Evolutionary conservation across 2,113 vertebrate genomes (phyloP), one percentile per base, ranked within the genome.

Genomic region (Amphiprion ocellaris): DNA sequence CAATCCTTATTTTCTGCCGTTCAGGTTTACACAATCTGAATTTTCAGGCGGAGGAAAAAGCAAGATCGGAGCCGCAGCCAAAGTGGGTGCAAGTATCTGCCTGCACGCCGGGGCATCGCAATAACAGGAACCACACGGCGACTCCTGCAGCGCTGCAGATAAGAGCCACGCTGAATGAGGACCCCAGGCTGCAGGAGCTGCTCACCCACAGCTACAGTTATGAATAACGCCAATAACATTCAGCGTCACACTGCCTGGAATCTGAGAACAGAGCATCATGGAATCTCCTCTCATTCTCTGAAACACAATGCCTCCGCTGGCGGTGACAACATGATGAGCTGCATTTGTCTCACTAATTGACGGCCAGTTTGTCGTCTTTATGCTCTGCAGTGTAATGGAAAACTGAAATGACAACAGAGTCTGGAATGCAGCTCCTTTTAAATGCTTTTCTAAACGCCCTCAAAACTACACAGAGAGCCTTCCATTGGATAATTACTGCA

Each of bases 41-140:
- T 82, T 73, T 85, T 80, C 75, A 16, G 66, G 56, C 53, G 26
- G 70, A 81, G 86, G 65, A 76, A 78, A 81, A 86, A 81, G 72
- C 65, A 9, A 49, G 56, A 49, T 66, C 2, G 6, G 2, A 23
- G 70, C 76, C 10, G 1, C 61, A 53, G 89, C 82, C 76, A 70
- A 55, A 63, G 63, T 37, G 77, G 84, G 79, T 71, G 79, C 87
- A 72, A 60, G 85, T 67, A 37, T 83, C 85, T 77, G 91, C 84
- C 85, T 58, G 83, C 33, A 66, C 56, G 58, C 69, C 65, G 71
- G 46, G 21, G 79, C 69, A 70, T 75, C 23, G 87, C 90, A 94
- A 94, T 91, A 94, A 95, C 94, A 94, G 94, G 94, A 95, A 95
- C 93, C 88, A n/a, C 68, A 47, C 72, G 60, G 74, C 39, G 60